These are phyloP conservation scores for Gadus macrocephalus DNA, from an alignment of 2,113 vertebrate genomes.

Conservation along the genomic window DNA sequence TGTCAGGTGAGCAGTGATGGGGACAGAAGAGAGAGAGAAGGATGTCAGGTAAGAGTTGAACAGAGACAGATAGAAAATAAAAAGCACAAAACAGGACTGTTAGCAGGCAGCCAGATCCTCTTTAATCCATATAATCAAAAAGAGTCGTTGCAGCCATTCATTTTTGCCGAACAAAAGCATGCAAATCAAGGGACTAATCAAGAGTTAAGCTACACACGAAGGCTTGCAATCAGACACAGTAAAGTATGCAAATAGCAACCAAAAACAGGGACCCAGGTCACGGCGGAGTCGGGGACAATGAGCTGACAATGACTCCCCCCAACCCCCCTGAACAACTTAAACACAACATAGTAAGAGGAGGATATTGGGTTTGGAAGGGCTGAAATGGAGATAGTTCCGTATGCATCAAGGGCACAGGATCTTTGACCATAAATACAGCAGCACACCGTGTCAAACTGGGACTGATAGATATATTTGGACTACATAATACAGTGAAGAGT, in stretches of 20 bases:
- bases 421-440: too few species aligned
- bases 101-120: conserved; percentile 82
- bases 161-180: conserved; percentile 73
- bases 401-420: too few species aligned
- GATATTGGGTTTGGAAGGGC: neutral
- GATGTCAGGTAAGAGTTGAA: too few species aligned
- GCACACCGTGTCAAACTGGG: too few species aligned
- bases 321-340: neutral
- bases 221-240: conserved; percentile 55
- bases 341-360: conserved; percentile 5
- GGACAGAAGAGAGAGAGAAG: conserved; percentile 34
- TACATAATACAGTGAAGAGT: conserved; percentile 32
- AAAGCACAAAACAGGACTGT: conserved; percentile 76
- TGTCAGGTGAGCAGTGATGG: conserved; percentile 6
- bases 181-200: conserved; percentile 66
- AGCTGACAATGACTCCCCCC: conserved; percentile 38
- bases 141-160: conserved; percentile 68
- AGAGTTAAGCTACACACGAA: conserved; percentile 68
- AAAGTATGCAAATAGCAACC: conserved; percentile 70
- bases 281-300: conserved; percentile 46
- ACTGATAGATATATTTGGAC: conserved; percentile 3
- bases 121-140: conserved; percentile 70
- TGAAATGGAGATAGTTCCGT: too few species aligned
- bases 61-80: conserved; percentile 11
- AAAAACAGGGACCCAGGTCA: conserved; percentile 63